Evolutionary conservation across 2,888 invertebrate genomes (phyloP).

Genomic region (Stenodema calcarata): DNA sequence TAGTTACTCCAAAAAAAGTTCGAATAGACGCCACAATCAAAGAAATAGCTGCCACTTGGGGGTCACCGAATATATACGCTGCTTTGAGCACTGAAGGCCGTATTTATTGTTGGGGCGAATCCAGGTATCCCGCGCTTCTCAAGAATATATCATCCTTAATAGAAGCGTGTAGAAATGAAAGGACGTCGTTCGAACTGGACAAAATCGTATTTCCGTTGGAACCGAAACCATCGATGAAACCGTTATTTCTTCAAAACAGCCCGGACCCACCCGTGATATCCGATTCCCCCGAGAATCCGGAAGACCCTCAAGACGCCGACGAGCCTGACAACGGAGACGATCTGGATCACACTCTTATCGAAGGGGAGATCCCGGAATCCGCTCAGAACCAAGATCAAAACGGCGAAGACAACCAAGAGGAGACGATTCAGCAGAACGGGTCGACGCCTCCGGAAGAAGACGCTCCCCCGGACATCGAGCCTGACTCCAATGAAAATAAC

Average conservation of each 20-base stretch:
- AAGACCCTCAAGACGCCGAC: not conserved
- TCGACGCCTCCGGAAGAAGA: not conserved
- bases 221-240: not conserved
- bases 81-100: slow-evolving; percentile 35
- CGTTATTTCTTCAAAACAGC: slow-evolving; percentile 3
- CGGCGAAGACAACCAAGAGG: not conserved
- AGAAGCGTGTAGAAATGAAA: slow-evolving; percentile 28
- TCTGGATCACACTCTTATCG: not conserved
- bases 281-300: not conserved
- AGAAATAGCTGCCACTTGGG: slow-evolving; percentile 38
- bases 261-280: not conserved
- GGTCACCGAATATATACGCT: slow-evolving; percentile 32
- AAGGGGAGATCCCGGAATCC: not conserved
- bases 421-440: not conserved
- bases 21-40: slow-evolving; percentile 13
- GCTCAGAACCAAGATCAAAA: not conserved
- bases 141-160: slow-evolving; percentile 28
- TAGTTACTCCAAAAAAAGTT: slow-evolving; percentile 23
- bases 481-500: not conserved
- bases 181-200: slow-evolving; percentile 32
- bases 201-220: slow-evolving; percentile 22
- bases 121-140: slow-evolving; percentile 10
- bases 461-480: not conserved
- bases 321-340: not conserved
- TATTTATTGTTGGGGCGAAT: slow-evolving; percentile 34